Evolutionary conservation across 2,797 vertebrate genomes (phyloP).

Genomic region (Pipistrellus pygmaeus): DNA sequence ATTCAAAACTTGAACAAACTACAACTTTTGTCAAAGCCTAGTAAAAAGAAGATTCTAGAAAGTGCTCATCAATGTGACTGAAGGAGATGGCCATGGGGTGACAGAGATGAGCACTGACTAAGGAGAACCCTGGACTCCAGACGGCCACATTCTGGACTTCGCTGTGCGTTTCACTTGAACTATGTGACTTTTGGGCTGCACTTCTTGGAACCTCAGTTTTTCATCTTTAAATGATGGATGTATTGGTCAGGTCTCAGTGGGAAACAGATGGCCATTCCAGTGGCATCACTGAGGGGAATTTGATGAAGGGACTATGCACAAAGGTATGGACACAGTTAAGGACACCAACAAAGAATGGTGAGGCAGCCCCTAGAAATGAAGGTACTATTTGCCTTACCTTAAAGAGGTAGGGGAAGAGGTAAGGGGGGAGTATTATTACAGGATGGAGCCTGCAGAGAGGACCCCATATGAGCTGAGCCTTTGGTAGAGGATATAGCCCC

Average conservation of each 20-base stretch:
- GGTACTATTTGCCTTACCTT: background rate
- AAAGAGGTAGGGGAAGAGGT: background rate
- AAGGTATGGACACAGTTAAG: background rate
- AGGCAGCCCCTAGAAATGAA: background rate
- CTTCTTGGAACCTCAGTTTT: background rate
- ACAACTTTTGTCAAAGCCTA: background rate
- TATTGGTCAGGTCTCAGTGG: background rate
- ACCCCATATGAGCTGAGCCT: background rate
- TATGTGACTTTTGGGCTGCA: background rate
- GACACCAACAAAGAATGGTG: background rate
- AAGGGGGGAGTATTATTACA: background rate
- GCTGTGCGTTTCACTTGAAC: background rate
- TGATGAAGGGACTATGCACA: background rate
- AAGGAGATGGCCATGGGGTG: too few relatives aligned
- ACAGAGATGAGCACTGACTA: background rate
- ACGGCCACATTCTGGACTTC: background rate
- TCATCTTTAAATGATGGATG: background rate
- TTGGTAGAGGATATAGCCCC: background rate
- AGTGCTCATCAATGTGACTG: background rate
- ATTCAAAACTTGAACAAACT: background rate
- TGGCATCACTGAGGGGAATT: background rate
- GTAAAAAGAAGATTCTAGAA: background rate
- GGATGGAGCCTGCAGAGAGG: background rate
- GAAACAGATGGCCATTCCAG: background rate
- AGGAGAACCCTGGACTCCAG: too few relatives aligned